phyloP scores from a whole-genome alignment of 2,888 invertebrate genomes.

The Morpho deidamia region DNA sequence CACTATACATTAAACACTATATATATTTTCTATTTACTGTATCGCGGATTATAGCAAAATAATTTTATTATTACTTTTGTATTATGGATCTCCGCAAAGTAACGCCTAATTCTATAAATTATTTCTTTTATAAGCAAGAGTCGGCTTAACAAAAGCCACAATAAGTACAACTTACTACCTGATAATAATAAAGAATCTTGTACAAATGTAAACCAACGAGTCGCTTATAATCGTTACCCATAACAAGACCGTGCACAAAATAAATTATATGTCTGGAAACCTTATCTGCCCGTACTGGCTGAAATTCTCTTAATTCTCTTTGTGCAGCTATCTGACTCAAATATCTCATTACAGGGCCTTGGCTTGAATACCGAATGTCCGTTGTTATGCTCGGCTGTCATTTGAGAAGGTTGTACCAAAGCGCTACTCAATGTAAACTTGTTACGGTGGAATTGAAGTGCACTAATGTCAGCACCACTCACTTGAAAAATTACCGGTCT shows the following conservation, averaged over 20 bases:
- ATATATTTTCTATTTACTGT: too few relatives aligned
- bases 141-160: too few relatives aligned
- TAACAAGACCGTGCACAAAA: slow-evolving; percentile 22
- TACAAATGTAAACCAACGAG: slow-evolving; percentile 11
- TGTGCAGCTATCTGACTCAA: slow-evolving; percentile 58
- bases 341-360: slow-evolving; percentile 74
- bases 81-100: too few relatives aligned
- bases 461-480: slow-evolving; percentile 39
- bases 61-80: too few relatives aligned
- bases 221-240: slow-evolving; percentile 6
- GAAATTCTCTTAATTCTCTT: slow-evolving; percentile 61
- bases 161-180: not conserved
- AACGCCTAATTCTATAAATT: too few relatives aligned
- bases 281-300: slow-evolving; percentile 44
- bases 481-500: slow-evolving; percentile 38
- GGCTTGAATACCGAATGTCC: slow-evolving; percentile 72
- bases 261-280: slow-evolving; percentile 40
- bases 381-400: slow-evolving; percentile 72
- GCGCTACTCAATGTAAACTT: slow-evolving; percentile 70
- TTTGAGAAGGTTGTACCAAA: slow-evolving; percentile 70
- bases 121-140: too few relatives aligned
- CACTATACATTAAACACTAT: too few relatives aligned
- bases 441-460: slow-evolving; percentile 37
- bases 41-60: too few relatives aligned
- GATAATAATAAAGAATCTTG: slow-evolving; percentile 10